A percentile compares a stretch with the other conserved stretches of the same genome.
These are phyloP conservation scores for Sebastes matsubarae DNA, from an alignment of 2,797 vertebrate species.

Conservation along the genomic window DNA sequence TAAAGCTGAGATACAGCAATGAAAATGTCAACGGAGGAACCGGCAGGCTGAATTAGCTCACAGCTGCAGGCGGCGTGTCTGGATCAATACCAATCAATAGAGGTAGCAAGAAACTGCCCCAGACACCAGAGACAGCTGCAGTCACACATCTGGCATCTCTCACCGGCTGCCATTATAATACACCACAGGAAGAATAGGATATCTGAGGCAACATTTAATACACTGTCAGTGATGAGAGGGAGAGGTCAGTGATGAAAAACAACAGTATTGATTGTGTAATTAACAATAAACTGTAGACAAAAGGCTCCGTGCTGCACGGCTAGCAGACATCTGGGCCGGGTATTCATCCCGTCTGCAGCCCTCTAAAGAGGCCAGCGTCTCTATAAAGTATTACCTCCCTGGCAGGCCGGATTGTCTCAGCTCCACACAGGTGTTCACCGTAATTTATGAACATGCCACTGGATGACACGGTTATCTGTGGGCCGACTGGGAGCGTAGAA, in stretches of 20 bases:
- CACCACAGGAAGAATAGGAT: conserved; percentile 2
- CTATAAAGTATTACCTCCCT: conserved; percentile 29
- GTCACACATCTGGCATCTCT: conserved; percentile 13
- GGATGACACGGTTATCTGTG: conserved; percentile 52
- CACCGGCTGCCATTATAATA: background rate
- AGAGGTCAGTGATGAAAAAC: conserved; percentile 19
- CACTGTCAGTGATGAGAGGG: background rate
- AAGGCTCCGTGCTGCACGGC: conserved; percentile 13
- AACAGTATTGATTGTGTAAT: conserved; percentile 18
- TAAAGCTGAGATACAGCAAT: conserved; percentile 56
- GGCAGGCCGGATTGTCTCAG: conserved; percentile 32
- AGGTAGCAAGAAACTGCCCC: conserved; percentile 59
- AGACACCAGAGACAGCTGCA: conserved; percentile 53
- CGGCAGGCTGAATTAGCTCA: conserved; percentile 53
- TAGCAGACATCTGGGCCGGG: conserved; percentile 9
- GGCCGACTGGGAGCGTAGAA: background rate
- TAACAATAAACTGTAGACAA: background rate
- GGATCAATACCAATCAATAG: conserved; percentile 74
- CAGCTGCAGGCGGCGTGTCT: conserved; percentile 53
- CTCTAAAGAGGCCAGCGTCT: conserved; percentile 16
- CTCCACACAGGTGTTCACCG: conserved; percentile 43
- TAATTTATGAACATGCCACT: conserved; percentile 59
- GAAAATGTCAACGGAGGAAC: conserved; percentile 68
- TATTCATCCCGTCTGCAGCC: background rate
- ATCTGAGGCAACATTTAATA: conserved; percentile 13